Evolutionary conservation across 2,888 invertebrate species (phyloP).

Genomic region (Sinhomidia bicolor): DNA sequence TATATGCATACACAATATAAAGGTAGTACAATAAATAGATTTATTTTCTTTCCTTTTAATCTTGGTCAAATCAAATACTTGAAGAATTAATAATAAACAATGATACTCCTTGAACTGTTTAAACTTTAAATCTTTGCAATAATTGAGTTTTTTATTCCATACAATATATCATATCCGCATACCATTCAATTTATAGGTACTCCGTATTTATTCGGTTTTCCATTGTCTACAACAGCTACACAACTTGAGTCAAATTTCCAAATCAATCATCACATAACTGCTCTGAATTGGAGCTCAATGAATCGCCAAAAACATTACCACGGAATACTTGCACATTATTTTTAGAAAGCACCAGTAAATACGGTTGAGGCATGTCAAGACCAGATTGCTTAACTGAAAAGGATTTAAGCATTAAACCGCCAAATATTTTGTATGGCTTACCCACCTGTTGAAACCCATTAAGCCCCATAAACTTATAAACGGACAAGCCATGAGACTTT

Average conservation of each 20-base stretch:
- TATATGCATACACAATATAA: neutral
- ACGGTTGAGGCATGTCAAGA: slow-evolving; percentile 55
- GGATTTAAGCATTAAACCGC: slow-evolving; percentile 62
- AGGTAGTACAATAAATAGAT: slow-evolving; percentile 30
- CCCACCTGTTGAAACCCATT: slow-evolving; percentile 72
- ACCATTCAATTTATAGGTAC: too few species aligned
- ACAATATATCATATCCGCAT: neutral
- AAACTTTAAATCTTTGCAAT: too few species aligned
- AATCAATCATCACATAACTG: slow-evolving; percentile 42
- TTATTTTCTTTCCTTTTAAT: slow-evolving; percentile 12
- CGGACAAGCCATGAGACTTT: slow-evolving; percentile 67
- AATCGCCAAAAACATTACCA: slow-evolving; percentile 75
- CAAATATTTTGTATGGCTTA: slow-evolving; percentile 71
- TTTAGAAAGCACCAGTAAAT: slow-evolving; percentile 65
- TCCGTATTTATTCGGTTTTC: too few species aligned
- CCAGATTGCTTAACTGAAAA: slow-evolving; percentile 59
- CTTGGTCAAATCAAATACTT: neutral
- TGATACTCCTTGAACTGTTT: neutral
- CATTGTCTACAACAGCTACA: too few species aligned
- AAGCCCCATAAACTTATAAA: slow-evolving; percentile 76
- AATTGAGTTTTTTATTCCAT: neutral
- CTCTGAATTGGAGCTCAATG: slow-evolving; percentile 10
- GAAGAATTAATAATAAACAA: slow-evolving; percentile 6
- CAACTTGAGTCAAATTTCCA: neutral
- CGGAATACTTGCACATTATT: slow-evolving; percentile 69